Base-by-base conservation (phyloP, 2,113 vertebrate species). In the Chaenocephalus aceratus region DNA sequence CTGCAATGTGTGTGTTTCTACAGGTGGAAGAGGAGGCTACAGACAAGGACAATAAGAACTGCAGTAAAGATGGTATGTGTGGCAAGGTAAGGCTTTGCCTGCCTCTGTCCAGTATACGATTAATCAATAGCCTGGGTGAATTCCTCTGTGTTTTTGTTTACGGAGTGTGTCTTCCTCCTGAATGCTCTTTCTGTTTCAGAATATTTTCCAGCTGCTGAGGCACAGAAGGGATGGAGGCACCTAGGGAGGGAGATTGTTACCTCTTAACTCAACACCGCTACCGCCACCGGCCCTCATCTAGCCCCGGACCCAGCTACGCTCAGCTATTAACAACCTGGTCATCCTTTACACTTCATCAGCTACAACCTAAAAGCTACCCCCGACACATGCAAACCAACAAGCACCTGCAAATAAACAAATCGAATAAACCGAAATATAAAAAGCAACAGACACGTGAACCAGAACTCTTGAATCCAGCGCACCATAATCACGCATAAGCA, bases 141-240 rank as follows among this genome's bases (percentile, higher is more conserved):
- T 76, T 34, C 6, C 10, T 67, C 26, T 56, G 44, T 79, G 36
- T 53, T 72, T 76, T 36, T 65, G 46, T 56, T 34, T 61, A 41
- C 57, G 69, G 36, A 66, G 21, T 58, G 7, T 70, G 26, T 83
- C 49, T 80, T 21, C 11, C 64, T 75, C 71, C 74, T 83, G 75
- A 82, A 67, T 72, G n/a, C 5, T 58, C 44, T 88, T 66, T 95
- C 73, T 93, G 75, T 95, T 92, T 46, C 96, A 99, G 97, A 98
- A 99, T 92, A 97, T 98, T 95, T 98, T 98, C 94, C 97, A 97
- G 94, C 95, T 97, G 95, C 94, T 95, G 93, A 94, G 97, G 90
- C 96, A 97, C 94, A 97, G 97, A 95, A 96, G 96, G 93, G 96
- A 97, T 84, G 96, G 95, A 61, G 95, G 95, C 93, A 97, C 97